A percentile compares a stretch with the other conserved stretches of the same genome.
These are phyloP conservation scores for Drosophila azteca DNA, from an alignment of 1,140 invertebrate genomes.

Conservation along the genomic window DNA sequence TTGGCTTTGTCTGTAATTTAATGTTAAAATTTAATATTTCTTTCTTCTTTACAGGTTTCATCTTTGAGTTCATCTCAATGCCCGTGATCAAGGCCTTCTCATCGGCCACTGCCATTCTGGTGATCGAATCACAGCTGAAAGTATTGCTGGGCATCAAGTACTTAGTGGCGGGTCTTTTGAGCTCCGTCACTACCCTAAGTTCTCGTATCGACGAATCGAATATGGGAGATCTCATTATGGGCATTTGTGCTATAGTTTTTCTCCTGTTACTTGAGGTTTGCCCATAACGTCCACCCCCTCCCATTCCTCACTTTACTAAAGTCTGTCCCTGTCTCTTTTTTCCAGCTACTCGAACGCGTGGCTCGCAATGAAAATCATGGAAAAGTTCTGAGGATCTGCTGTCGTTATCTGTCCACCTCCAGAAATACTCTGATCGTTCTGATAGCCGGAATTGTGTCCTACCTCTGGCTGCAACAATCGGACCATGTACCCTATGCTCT, in stretches of 20 bases:
- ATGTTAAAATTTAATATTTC: background rate
- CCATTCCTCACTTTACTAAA: too few species aligned
- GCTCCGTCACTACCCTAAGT: conserved; percentile 88
- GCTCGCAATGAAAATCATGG: conserved; percentile 72
- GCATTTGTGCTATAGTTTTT: conserved; percentile 88
- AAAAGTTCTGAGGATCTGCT: conserved; percentile 83
- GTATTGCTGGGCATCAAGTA: conserved; percentile 91
- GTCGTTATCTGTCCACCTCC: conserved; percentile 85
- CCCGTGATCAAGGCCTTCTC: conserved; percentile 97
- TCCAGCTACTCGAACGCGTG: conserved; percentile 56
- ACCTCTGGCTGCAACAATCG: conserved; percentile 72
- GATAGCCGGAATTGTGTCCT: conserved; percentile 88
- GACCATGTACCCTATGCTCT: conserved; percentile 60
- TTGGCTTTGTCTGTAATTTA: background rate
- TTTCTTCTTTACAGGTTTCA: conserved; percentile 87
- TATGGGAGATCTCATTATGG: conserved; percentile 88
- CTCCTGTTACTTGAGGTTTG: conserved; percentile 89
- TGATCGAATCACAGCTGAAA: conserved; percentile 95
- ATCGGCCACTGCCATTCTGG: conserved; percentile 96
- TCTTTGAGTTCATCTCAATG: conserved; percentile 97
- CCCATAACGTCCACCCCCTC: background rate
- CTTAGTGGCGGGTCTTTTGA: conserved; percentile 89
- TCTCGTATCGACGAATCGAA: conserved; percentile 87
- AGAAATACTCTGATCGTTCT: conserved; percentile 92
- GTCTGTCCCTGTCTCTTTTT: background rate